Percentiles rank a stretch among this genome's conserved stretches.
phyloP scores from a whole-genome alignment of 2,888 invertebrate genomes.

The Rotaria socialis region DNA sequence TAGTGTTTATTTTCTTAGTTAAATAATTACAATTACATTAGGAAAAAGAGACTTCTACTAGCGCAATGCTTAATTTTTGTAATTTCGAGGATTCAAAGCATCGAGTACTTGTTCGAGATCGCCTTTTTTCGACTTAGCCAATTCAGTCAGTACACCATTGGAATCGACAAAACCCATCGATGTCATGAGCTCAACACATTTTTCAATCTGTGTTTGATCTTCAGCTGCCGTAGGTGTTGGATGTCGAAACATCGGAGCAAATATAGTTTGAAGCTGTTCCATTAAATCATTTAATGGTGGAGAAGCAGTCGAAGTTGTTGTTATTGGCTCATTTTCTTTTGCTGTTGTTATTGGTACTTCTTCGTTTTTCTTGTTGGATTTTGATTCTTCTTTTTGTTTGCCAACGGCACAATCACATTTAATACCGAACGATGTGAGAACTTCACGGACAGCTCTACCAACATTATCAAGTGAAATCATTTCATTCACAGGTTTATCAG shows the following conservation, averaged over 20 bases:
- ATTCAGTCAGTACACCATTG: background rate
- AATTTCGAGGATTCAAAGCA: background rate
- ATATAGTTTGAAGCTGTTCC: background rate
- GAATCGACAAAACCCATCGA: constrained; percentile 7
- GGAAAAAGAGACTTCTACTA: no score
- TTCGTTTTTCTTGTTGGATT: no score
- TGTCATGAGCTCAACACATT: background rate
- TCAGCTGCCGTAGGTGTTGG: background rate
- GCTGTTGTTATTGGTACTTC: background rate
- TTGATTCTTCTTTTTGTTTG: background rate
- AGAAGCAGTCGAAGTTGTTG: background rate
- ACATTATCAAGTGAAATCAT: background rate
- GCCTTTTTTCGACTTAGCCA: background rate
- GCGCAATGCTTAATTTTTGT: background rate
- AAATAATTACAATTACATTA: no score
- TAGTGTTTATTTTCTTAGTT: no score
- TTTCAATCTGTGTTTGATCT: background rate
- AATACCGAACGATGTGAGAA: background rate
- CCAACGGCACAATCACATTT: background rate
- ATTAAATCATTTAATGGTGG: background rate
- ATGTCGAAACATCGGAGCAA: background rate
- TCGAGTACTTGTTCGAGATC: background rate
- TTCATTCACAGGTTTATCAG: background rate
- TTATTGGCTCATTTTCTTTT: no score
- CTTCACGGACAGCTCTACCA: background rate